A percentile compares a stretch with the other conserved stretches of the same genome.
Conservation (phyloP, 2,113 vertebrate genomes). For the Sciurus niger region DNA sequence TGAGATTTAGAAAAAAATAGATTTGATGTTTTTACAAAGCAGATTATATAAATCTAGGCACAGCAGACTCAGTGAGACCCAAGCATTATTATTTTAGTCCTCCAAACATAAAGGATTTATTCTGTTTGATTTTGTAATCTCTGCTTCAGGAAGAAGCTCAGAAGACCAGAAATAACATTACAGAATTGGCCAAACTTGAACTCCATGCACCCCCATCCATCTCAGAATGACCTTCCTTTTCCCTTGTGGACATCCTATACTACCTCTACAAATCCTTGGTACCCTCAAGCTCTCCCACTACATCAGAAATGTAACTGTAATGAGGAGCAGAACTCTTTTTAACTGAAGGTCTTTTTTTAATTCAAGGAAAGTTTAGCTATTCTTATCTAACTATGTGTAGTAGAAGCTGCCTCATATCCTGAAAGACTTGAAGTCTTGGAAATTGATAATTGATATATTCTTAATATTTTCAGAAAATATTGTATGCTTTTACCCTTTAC, state of each 20-base stretch:
- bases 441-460: not conserved
- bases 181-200: not conserved
- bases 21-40: slow-evolving; percentile 37
- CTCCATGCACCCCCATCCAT: not conserved
- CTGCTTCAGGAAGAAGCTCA: not conserved
- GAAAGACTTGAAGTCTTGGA: not conserved
- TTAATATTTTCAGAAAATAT: slow-evolving; percentile 38
- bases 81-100: not conserved
- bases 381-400: not conserved
- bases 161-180: not conserved
- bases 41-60: slow-evolving; percentile 1
- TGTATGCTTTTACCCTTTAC: not conserved
- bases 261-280: not conserved
- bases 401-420: not conserved
- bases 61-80: slow-evolving; percentile 22
- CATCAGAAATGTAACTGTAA: not conserved
- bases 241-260: not conserved
- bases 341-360: not conserved
- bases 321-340: not conserved
- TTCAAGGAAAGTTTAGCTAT: not conserved
- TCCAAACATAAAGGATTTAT: not conserved
- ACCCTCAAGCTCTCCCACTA: not conserved
- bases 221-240: not conserved
- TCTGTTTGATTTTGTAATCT: slow-evolving; percentile 19
- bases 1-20: not conserved